Evolutionary conservation across 2,888 invertebrate genomes (phyloP), one percentile per base, ranked within the genome.

Genomic region (Yponomeuta sedellus): DNA sequence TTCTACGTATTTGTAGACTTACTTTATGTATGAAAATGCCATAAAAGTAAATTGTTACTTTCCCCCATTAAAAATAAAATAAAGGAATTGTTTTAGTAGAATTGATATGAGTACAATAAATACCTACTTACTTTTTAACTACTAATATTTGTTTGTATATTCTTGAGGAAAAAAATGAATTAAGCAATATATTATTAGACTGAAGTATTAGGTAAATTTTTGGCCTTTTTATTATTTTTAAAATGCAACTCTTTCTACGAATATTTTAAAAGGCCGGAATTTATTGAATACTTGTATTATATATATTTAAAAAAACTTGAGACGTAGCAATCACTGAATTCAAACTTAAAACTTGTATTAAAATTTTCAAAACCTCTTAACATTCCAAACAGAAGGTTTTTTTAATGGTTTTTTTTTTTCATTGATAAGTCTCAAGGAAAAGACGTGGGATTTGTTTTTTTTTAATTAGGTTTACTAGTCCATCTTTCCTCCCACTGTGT

Each of bases 381-480:
- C 59, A 59, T 25, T 59, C 25, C 22, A 22, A 19, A 12, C 25
- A 5, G 58, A 58, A 22, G 59, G 10, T 59, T 22, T 59, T 22
- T 59, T 59, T 6, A 59, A 20, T n/a, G 3, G 6, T 16, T 22
- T 59, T 59, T 11, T 1, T 0, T 59, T 59, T 59, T 19, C 20
- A 20, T 19, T 20, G 20, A 22, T 20, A 20, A 19, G 25, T 20
- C 16, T 61, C 10, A 25, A 63, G 20, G 52, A 20, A 20, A 20
- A 12, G 20, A 63, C 22, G 72, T 71, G 85, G 84, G 84, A 78
- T 79, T 84, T 39, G 34, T 64, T 64, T 63, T 34, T 89, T 89
- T 87, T 80, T 85, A 89, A 85, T 88, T 86, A 81, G 86, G 69
- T 67, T 80, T 88, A 86, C 90, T 91, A 91, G 90, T 91, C 90